These are phyloP conservation scores for Drosophila kokeensis DNA, from an alignment of 2,888 invertebrate species.

Conservation along the genomic window DNA sequence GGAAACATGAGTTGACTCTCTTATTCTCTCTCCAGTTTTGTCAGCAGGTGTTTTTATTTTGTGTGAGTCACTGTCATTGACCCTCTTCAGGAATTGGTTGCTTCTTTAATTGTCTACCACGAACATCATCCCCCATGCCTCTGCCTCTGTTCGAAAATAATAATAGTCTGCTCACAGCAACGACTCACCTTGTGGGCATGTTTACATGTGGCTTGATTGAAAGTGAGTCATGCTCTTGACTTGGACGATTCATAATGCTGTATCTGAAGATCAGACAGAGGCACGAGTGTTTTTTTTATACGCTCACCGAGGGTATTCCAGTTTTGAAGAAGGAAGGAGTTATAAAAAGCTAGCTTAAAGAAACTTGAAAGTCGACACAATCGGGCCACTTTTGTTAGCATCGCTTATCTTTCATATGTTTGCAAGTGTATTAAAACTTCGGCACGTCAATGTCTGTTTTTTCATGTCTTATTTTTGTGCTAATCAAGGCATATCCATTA, in stretches of 20 bases:
- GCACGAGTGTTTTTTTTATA: conserved; percentile 4
- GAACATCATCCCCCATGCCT: conserved; percentile 19
- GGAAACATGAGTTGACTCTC: neutral
- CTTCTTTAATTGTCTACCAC: conserved; percentile 26
- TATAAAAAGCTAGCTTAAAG: neutral
- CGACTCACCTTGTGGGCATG: conserved; percentile 13
- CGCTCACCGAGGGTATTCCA: neutral
- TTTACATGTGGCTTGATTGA: conserved; percentile 3
- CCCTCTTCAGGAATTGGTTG: conserved; percentile 25
- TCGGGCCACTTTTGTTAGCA: neutral
- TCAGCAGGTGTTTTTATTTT: conserved; percentile 15
- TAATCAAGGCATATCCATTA: conserved; percentile 56
- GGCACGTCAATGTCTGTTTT: neutral
- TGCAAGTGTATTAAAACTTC: conserved; percentile 10
- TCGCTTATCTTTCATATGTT: too few relatives aligned
- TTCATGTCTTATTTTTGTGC: neutral
- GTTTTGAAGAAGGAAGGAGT: neutral
- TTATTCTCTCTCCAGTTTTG: neutral
- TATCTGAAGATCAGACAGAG: conserved; percentile 5
- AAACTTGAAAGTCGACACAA: neutral
- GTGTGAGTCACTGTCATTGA: conserved; percentile 30
- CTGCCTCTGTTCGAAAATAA: conserved; percentile 10
- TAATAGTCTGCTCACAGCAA: conserved; percentile 25
- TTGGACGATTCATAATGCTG: neutral
- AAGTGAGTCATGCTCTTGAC: conserved; percentile 35